Evolutionary conservation across 2,113 vertebrate species (phyloP).

Genomic region (Otus sunia): DNA sequence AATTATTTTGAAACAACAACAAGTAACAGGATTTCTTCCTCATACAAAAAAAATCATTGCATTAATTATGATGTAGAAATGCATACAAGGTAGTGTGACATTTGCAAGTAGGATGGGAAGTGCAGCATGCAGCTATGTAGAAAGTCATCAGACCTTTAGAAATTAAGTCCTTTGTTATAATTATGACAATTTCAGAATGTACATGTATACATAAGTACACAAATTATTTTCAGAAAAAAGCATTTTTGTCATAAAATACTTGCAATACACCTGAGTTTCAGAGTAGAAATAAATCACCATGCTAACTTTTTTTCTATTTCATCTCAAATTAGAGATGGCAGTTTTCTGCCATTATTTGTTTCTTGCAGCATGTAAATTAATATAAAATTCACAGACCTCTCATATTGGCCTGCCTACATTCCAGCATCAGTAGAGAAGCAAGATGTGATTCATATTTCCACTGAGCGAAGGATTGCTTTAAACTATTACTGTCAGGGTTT

Average conservation of each 20-base stretch:
- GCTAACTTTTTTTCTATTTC: slow-evolving; percentile 41
- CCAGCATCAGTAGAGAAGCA: background rate
- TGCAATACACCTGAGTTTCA: slow-evolving; percentile 8
- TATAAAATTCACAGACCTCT: background rate
- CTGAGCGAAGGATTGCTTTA: background rate
- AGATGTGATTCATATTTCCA: background rate
- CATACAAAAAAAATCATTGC: background rate
- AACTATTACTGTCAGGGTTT: background rate
- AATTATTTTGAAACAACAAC: background rate
- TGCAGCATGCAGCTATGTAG: background rate
- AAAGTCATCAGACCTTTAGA: background rate
- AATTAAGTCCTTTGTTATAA: background rate
- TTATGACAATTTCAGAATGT: background rate
- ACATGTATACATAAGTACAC: background rate
- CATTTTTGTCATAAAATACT: background rate
- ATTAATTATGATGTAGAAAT: background rate
- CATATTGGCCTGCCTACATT: background rate
- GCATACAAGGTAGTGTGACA: background rate
- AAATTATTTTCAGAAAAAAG: background rate
- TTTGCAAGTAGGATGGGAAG: background rate
- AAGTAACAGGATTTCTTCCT: background rate
- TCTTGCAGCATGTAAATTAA: background rate
- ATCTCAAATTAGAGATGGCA: background rate
- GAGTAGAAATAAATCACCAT: slow-evolving; percentile 37
- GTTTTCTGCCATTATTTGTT: background rate